Evolutionary conservation across 1,140 invertebrate species (phyloP).

Genomic region (Pseudomyrmex cubaensis): DNA sequence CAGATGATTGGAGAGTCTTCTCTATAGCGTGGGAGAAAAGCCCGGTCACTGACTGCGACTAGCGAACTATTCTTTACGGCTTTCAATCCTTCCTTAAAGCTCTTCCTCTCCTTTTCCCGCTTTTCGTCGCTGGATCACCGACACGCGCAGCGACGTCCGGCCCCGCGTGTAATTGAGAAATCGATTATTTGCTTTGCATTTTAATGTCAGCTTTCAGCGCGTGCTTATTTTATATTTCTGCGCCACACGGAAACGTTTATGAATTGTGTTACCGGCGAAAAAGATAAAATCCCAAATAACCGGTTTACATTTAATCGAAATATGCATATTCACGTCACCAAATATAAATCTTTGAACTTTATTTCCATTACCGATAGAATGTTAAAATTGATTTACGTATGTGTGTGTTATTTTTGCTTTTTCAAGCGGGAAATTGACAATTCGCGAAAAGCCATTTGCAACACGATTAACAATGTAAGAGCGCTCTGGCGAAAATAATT

Average conservation of each 20-base stretch:
- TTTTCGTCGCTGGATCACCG: conserved; percentile 14
- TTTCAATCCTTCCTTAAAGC: conserved; percentile 51
- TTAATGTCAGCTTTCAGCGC: conserved; percentile 13
- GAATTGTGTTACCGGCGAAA: neutral
- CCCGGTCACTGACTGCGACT: conserved; percentile 33
- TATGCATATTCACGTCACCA: neutral
- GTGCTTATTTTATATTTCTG: neutral
- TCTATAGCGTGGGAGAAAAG: conserved; percentile 3
- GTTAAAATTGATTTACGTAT: neutral
- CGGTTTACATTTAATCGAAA: conserved; percentile 1
- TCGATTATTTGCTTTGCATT: conserved; percentile 32
- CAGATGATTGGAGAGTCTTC: conserved; percentile 71
- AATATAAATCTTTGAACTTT: neutral
- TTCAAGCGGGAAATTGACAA: neutral
- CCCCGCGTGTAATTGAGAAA: conserved; percentile 1
- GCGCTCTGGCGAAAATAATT: conserved; percentile 25
- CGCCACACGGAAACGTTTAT: neutral
- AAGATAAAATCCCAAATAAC: neutral
- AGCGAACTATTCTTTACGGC: conserved; percentile 55
- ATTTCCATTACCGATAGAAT: neutral
- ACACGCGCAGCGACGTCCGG: neutral
- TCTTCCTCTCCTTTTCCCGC: conserved; percentile 2
- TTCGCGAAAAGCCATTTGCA: neutral
- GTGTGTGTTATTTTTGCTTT: neutral
- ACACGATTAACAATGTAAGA: conserved; percentile 12